Percentiles rank a stretch among this genome's conserved stretches.
phyloP scores from a whole-genome alignment of 2,113 vertebrate species.

The Ailurus styani region DNA sequence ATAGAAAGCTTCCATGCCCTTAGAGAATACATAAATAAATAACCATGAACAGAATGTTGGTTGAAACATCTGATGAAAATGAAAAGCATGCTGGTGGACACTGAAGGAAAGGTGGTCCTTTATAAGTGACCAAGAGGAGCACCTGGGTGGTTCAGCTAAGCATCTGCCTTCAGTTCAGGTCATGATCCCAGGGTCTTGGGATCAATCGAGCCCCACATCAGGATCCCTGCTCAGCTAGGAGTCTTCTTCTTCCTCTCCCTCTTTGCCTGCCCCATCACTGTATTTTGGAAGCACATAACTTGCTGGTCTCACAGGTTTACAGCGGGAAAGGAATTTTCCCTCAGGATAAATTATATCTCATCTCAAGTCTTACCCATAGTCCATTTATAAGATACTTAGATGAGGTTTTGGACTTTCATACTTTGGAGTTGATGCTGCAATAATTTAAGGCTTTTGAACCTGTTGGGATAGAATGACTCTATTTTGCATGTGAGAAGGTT shows the following conservation, averaged over 20 bases:
- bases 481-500: not conserved
- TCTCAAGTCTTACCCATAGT: not conserved
- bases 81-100: not conserved
- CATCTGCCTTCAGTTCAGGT: not conserved
- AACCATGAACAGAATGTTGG: not conserved
- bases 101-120: not conserved
- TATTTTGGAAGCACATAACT: not conserved
- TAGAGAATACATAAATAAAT: not conserved
- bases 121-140: not conserved
- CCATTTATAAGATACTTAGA: not conserved
- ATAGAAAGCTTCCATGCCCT: not conserved
- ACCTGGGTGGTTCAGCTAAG: not conserved
- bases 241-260: too few species aligned
- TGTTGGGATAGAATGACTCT: not conserved
- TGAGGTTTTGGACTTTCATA: not conserved
- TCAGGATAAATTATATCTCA: not conserved
- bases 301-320: not conserved
- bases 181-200: not conserved
- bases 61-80: not conserved
- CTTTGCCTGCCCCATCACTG: too few species aligned
- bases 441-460: not conserved
- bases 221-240: too few species aligned
- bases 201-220: too few species aligned
- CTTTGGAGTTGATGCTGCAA: not conserved
- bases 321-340: not conserved